phyloP scores from a whole-genome alignment of 2,888 invertebrate species.

The Euplagia quadripunctaria region DNA sequence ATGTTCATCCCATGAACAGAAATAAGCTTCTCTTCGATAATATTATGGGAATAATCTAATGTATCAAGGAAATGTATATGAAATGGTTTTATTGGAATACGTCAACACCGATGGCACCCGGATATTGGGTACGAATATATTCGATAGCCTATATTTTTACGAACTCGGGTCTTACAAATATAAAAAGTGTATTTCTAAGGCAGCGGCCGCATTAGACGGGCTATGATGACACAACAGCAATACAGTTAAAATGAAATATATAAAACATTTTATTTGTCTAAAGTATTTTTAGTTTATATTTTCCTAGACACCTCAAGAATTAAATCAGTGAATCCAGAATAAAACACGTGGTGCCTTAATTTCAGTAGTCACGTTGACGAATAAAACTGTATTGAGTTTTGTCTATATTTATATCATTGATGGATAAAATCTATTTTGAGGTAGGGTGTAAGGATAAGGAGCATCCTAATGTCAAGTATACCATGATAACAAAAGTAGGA shows the following conservation, averaged over 20 bases:
- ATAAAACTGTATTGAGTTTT: no score
- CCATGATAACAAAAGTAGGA: no score
- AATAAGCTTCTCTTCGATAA: constrained; percentile 20
- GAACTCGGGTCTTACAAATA: background rate
- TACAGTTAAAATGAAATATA: background rate
- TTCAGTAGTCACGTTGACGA: no score
- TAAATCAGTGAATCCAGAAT: no score
- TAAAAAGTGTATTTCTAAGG: background rate
- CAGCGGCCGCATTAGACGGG: background rate
- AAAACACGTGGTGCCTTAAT: no score
- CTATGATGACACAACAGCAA: background rate
- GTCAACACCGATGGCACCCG: constrained; percentile 28
- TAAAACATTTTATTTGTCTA: no score
- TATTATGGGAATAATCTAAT: constrained; percentile 32
- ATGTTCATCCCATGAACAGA: background rate
- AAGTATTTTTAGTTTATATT: no score
- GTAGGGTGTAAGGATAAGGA: no score
- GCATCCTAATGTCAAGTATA: no score
- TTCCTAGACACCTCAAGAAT: no score
- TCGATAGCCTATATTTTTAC: constrained; percentile 23
- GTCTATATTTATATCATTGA: no score
- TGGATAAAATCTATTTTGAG: no score
- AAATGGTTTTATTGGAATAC: constrained; percentile 37
- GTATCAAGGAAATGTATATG: constrained; percentile 27
- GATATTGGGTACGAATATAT: constrained; percentile 39